Conservation (phyloP, 2,888 invertebrate species). For the Yponomeuta plumbellus region DNA sequence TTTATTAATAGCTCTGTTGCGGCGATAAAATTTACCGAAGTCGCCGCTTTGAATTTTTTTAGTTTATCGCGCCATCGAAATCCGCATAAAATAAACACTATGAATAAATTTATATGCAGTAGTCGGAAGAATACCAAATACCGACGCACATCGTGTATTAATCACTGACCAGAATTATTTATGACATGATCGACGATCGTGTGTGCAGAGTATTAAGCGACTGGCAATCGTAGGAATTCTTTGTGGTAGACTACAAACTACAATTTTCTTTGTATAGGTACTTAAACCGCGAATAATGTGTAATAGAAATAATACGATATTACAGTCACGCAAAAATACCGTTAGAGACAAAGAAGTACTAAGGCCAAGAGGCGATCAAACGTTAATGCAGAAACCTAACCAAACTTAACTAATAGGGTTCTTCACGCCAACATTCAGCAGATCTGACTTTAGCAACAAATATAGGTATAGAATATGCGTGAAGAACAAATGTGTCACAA, state of each 20-base stretch:
- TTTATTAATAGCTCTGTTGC: too few relatives aligned
- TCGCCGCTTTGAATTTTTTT: too few relatives aligned
- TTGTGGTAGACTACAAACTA: background rate
- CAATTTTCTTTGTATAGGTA: background rate
- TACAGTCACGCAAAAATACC: too few relatives aligned
- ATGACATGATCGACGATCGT: background rate
- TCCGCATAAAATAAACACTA: background rate
- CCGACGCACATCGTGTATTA: background rate
- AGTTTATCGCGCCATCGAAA: background rate
- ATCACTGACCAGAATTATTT: background rate
- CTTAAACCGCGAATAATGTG: background rate
- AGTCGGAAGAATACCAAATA: background rate
- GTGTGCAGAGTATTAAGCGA: background rate
- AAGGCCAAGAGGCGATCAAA: too few relatives aligned
- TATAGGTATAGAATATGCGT: too few relatives aligned
- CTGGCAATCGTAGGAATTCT: background rate
- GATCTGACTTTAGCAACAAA: too few relatives aligned
- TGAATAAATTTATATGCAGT: background rate
- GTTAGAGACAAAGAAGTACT: too few relatives aligned
- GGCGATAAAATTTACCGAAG: too few relatives aligned
- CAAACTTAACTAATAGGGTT: too few relatives aligned
- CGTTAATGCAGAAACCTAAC: too few relatives aligned
- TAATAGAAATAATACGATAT: background rate
- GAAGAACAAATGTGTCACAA: too few relatives aligned
- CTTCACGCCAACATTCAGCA: too few relatives aligned